Conservation (phyloP, 2,113 vertebrate genomes). For the Ctenomys sociabilis region DNA sequence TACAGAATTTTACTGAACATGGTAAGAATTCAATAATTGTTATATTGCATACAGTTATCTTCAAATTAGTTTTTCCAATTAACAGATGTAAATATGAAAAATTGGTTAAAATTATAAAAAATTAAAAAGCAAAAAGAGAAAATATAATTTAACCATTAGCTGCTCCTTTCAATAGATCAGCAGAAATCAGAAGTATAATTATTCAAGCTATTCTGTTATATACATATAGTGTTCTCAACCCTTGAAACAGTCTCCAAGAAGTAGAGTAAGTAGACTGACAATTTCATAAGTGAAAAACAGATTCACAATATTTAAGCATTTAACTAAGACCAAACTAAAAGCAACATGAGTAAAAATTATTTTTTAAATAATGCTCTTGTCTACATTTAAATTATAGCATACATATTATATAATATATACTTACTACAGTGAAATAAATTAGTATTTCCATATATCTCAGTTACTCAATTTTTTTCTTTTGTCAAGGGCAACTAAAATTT, state of each 20-base stretch:
- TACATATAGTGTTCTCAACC: no score
- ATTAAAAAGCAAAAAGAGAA: no score
- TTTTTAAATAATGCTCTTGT: neutral
- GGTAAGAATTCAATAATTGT: no score
- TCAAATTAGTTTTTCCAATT: no score
- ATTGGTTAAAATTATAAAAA: no score
- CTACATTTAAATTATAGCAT: neutral
- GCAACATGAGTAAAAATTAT: neutral
- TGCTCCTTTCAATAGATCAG: no score
- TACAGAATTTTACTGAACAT: no score
- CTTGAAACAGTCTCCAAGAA: constrained; percentile 27
- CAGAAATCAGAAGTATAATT: no score
- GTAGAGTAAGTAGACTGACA: constrained; percentile 21
- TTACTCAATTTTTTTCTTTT: neutral
- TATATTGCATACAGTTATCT: no score
- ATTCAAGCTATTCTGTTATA: no score
- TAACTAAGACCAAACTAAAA: neutral
- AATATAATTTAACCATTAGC: no score
- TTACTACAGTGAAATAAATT: neutral
- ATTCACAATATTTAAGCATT: constrained; percentile 23
- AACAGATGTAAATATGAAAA: no score
- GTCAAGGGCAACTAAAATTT: neutral
- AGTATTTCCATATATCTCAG: neutral
- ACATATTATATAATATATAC: neutral
- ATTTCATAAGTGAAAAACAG: neutral